Evolutionary conservation across 1,140 invertebrate genomes (phyloP).

Genomic region (Planococcus citri): DNA sequence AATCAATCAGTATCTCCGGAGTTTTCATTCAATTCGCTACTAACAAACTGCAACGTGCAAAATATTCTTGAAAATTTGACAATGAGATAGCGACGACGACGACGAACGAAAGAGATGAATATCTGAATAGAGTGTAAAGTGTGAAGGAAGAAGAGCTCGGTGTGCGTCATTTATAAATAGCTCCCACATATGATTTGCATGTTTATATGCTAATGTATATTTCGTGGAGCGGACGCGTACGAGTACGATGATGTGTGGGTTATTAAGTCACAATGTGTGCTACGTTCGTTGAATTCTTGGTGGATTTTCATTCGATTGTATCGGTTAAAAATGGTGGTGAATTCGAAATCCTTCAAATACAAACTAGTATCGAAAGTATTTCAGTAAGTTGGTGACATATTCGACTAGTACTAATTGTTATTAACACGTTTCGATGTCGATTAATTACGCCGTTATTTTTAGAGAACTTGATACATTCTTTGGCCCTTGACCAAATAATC

Average conservation of each 20-base stretch:
- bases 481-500: background rate
- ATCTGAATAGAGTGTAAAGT: background rate
- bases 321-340: background rate
- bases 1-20: too few species aligned
- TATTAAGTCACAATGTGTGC: background rate
- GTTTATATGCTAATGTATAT: constrained; percentile 18
- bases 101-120: background rate
- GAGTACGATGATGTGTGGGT: background rate
- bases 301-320: background rate
- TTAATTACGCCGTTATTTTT: constrained; percentile 8
- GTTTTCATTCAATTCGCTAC: too few species aligned
- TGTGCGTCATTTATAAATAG: constrained; percentile 16
- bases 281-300: background rate
- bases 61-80: background rate
- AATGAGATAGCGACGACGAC: background rate
- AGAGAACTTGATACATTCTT: constrained; percentile 7
- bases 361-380: background rate
- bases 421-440: background rate
- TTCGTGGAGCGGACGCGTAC: background rate
- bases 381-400: background rate
- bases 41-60: too few species aligned
- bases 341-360: background rate
- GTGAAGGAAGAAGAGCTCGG: background rate
- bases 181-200: constrained; percentile 19
- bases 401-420: background rate